Evolutionary conservation across 2,888 invertebrate species (phyloP), one percentile per base, ranked within the genome.

Genomic region (Macrosoma leucophasiata): DNA sequence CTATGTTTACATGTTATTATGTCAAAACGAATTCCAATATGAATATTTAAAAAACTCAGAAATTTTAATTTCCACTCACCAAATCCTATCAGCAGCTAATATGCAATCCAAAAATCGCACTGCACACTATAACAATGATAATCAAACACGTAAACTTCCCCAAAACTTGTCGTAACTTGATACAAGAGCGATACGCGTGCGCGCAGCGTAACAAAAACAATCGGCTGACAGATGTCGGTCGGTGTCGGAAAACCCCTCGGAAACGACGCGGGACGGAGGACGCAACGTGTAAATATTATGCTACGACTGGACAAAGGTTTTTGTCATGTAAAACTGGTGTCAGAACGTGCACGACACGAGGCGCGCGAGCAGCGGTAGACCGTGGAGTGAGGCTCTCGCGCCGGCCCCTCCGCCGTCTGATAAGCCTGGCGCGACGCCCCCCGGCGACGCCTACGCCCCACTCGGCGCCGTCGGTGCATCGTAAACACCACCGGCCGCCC

Each of bases 351-450:
- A 58, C 61, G 56, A 70, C 63, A 66, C 75, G 63, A 63, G 61
- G 49, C 64, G 75, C 77, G 65, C 81, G 81, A 71, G 46, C 79
- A 72, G 76, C 72, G 79, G 69, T 63, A 60, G 63, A 50, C 39
- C 45, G 56, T 49, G 68, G 77, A 81, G 79, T 81, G 82, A 79
- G 81, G 79, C 76, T 81, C 76, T 78, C 78, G 68, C 77, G 79
- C 70, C 76, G 63, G 72, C 81, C 77, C 81, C 79, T 77, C 81
- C 74, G 71, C 75, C 73, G 82, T 69, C 78, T 81, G 82, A 82
- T 82, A 82, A 82, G 82, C 73, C 81, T 74, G 81, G 74, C 78
- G 81, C 78, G 82, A 79, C 82, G 82, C 82, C 82, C 81, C 81
- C 77, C 76, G 81, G 75, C 76, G 79, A 76, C 79, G 81, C 81